phyloP scores from a whole-genome alignment of 2,113 vertebrate genomes.

The Grammomys surdaster region DNA sequence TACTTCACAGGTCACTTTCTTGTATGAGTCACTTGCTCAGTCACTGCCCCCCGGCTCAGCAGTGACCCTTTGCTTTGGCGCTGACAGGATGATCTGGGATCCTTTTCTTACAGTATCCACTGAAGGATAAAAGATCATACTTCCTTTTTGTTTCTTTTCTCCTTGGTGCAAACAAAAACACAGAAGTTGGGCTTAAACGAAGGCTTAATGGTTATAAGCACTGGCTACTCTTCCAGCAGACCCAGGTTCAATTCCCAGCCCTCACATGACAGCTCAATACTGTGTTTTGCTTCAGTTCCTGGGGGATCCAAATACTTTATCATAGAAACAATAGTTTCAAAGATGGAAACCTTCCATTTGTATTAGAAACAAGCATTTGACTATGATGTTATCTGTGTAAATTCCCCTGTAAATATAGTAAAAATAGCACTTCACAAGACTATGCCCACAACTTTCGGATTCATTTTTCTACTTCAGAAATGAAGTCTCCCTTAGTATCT shows the following conservation, averaged over 20 bases:
- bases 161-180: not conserved
- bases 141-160: not conserved
- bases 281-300: not conserved
- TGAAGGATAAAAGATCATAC: not conserved
- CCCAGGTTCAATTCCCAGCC: not conserved
- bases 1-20: conserved; percentile 1
- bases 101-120: not conserved
- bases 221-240: not conserved
- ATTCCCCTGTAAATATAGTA: not conserved
- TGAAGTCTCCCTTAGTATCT: not conserved
- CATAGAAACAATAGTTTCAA: conserved; percentile 1
- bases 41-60: not conserved
- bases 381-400: not conserved
- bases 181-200: not conserved
- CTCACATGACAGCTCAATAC: not conserved
- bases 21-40: not conserved
- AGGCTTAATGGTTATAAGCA: not conserved
- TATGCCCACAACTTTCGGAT: not conserved
- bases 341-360: not conserved
- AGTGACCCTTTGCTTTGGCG: not conserved
- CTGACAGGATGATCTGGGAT: not conserved
- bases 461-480: conserved; percentile 1
- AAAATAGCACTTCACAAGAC: not conserved
- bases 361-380: not conserved
- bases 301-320: not conserved